phyloP scores from a whole-genome alignment of 64 coral and sea anemone species.

The Pocillopora damicornis region DNA sequence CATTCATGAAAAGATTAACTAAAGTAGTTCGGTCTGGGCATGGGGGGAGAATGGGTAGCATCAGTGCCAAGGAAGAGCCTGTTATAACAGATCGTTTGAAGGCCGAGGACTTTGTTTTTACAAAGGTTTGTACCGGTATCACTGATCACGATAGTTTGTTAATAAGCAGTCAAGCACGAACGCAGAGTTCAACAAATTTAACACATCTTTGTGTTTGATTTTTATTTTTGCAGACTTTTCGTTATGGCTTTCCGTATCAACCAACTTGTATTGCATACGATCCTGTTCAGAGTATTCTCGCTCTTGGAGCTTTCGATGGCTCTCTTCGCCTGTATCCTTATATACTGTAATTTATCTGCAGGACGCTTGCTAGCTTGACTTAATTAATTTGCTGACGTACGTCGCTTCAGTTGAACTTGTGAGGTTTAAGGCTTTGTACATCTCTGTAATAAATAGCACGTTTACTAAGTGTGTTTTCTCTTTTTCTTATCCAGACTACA shows the following conservation, averaged over 20 bases:
- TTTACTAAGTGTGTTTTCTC: too few species aligned
- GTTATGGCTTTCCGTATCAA: slow-evolving; percentile 93
- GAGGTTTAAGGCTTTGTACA: background rate
- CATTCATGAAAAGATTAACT: slow-evolving; percentile 38
- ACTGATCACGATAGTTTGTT: background rate
- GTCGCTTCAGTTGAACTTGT: background rate
- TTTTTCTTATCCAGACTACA: too few species aligned
- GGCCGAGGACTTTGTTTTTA: slow-evolving; percentile 83
- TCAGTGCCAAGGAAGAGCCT: slow-evolving; percentile 55
- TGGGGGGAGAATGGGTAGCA: slow-evolving; percentile 7
- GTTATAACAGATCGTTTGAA: slow-evolving; percentile 68
- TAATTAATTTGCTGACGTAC: background rate
- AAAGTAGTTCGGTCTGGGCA: slow-evolving; percentile 35
- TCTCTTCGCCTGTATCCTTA: slow-evolving; percentile 95
- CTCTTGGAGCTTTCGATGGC: slow-evolving; percentile 74
- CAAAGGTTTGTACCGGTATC: slow-evolving; percentile 62
- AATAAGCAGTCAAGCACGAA: background rate
- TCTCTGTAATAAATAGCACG: background rate
- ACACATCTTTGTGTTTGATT: slow-evolving; percentile 1
- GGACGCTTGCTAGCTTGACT: background rate
- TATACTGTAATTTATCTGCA: background rate
- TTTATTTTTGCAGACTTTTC: slow-evolving; percentile 64
- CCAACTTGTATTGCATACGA: slow-evolving; percentile 92
- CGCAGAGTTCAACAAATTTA: background rate
- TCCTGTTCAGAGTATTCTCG: slow-evolving; percentile 84